Base-by-base conservation (phyloP, 2,888 invertebrate genomes). In the Seira ritae region DNA sequence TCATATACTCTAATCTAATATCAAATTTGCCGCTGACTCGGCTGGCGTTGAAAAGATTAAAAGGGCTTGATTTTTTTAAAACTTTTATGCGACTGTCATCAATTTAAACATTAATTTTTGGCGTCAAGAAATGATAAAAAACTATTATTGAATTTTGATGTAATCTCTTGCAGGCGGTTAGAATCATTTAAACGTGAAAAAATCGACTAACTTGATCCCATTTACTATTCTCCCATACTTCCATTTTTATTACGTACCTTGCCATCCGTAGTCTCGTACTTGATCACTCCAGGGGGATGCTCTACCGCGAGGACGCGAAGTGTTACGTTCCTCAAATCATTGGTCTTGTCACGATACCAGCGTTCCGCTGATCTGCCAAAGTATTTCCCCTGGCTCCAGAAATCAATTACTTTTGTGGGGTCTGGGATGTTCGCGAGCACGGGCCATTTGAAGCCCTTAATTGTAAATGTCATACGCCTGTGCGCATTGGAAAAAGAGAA, bases 261-360 rank as follows among this genome's bases (percentile, higher is more conserved):
- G 22, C 84, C 87, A 50, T 87, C 80, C 10, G 50, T 15, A n/a
- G 69, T 76, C 10, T 65, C 73, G 66, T 85, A 87, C 76, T 87
- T 88, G 20, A 88, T 87, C 0, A 89, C 88, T 0, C 87, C 88
- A 2, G 89, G 89, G 17, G 89, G 89, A 82, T 89, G 89, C 66
- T 89, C 86, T 3, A 85, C 82, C 0, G 88, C 87, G 4, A 87
- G 76, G 66, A 88, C 76, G 37, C 84, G 83, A 1, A 89, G 69
- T 1, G 88, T 86, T 2, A 84, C 65, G 60, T 86, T 86, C 69
- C 81, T 88, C 50, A 88, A 75, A 78, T 89, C 86, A 12, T 50
- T 83, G 0, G 87, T 87, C 70, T 86, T 85, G 60, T 87, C 87
- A 17, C 70, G 68, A 71, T 83, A 89, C 89, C 89, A 89, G n/a